phyloP scores from a whole-genome alignment of 2,888 invertebrate species.

The Didymodactylos carnosus region DNA sequence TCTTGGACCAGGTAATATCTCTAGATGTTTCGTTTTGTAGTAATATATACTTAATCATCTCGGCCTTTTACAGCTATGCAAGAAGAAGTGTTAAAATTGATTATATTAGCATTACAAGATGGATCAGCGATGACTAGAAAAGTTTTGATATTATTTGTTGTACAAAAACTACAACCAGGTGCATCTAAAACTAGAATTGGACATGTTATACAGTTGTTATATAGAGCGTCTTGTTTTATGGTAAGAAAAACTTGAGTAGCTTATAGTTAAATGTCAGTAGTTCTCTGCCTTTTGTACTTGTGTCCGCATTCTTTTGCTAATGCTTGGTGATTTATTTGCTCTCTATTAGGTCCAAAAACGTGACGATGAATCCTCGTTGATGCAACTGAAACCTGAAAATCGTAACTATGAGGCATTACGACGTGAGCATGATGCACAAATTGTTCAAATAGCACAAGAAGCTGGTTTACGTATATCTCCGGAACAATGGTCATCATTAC shows the following conservation, averaged over 20 bases:
- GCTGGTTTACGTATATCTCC: constrained; percentile 85
- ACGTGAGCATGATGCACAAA: constrained; percentile 88
- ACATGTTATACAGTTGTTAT: constrained; percentile 88
- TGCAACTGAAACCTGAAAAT: constrained; percentile 92
- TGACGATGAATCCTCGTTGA: constrained; percentile 82
- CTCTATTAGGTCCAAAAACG: constrained; percentile 69
- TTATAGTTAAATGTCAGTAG: too few relatives aligned
- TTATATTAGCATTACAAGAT: constrained; percentile 76
- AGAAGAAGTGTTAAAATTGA: constrained; percentile 79
- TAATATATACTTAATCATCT: too few relatives aligned
- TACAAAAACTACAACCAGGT: constrained; percentile 60
- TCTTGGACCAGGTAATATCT: constrained; percentile 77
- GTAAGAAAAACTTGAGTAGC: constrained; percentile 44
- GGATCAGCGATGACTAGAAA: constrained; percentile 42
- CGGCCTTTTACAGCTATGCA: too few relatives aligned
- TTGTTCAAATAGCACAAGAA: constrained; percentile 91
- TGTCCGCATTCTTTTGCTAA: too few relatives aligned
- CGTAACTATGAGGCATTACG: constrained; percentile 75
- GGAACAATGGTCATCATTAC: constrained; percentile 86
- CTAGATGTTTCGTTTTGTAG: too few relatives aligned
- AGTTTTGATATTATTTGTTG: constrained; percentile 82
- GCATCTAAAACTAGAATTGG: constrained; percentile 97
- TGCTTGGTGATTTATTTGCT: too few relatives aligned
- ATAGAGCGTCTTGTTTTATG: constrained; percentile 92
- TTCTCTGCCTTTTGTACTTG: too few relatives aligned